phyloP scores from a whole-genome alignment of 2,797 vertebrate species.

The Eulemur rubriventer region DNA sequence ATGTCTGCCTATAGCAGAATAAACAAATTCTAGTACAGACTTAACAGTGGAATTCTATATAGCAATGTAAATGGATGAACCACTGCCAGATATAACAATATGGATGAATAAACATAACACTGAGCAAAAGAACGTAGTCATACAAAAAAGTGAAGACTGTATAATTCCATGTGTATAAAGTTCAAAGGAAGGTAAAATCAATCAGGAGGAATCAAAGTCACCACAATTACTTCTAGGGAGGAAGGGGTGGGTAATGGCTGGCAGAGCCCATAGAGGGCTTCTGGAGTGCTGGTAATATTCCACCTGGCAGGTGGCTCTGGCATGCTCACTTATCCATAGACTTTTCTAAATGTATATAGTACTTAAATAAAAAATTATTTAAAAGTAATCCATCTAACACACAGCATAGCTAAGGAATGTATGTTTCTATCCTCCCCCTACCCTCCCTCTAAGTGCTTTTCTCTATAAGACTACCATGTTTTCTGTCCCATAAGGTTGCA shows the following conservation, averaged over 20 bases:
- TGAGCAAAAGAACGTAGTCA: neutral
- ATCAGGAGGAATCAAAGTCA: neutral
- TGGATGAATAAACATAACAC: fast-evolving
- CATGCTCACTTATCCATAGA: neutral
- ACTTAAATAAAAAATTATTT: neutral
- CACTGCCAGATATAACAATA: neutral
- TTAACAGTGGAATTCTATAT: neutral
- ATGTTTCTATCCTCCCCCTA: neutral
- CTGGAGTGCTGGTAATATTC: neutral
- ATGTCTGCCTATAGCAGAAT: neutral
- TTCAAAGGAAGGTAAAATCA: neutral
- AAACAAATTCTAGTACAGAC: neutral
- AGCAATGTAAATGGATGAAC: neutral
- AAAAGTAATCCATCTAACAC: neutral
- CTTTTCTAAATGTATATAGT: neutral
- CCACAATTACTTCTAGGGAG: neutral
- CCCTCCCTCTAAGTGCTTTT: neutral
- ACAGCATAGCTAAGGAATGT: neutral
- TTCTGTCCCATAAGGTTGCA: neutral
- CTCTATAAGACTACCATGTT: neutral
- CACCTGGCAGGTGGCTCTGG: neutral
- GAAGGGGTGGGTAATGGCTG: fast-evolving
- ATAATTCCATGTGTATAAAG: neutral
- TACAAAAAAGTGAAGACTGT: neutral
- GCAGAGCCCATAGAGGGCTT: neutral